Conservation (phyloP, 2,888 invertebrate species). For the Congeria kusceri region DNA sequence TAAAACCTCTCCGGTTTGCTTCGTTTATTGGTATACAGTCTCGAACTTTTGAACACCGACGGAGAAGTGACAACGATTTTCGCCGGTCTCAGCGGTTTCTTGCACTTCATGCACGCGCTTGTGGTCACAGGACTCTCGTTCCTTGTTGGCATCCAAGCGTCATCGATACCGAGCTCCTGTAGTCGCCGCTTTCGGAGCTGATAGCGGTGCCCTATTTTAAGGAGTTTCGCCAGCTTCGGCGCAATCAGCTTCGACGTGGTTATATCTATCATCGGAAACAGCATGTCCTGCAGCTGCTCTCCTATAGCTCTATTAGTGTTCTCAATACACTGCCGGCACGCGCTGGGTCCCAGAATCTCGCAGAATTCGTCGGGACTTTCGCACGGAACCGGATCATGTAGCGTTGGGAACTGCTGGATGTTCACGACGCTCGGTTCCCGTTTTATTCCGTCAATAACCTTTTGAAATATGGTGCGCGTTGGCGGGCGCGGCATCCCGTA, state of each 20-base stretch:
- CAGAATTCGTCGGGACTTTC: conserved; percentile 67
- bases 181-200: conserved; percentile 67
- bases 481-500: conserved; percentile 76
- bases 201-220: conserved; percentile 69
- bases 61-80: conserved; percentile 14
- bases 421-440: conserved; percentile 68
- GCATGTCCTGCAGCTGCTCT: conserved; percentile 72
- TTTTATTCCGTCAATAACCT: conserved; percentile 63
- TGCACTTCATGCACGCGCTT: conserved; percentile 48
- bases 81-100: conserved; percentile 30
- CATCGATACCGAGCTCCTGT: conserved; percentile 64
- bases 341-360: conserved; percentile 75
- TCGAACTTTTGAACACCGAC: neutral
- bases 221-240: conserved; percentile 61
- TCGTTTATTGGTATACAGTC: neutral
- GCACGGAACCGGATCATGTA: conserved; percentile 66
- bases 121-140: conserved; percentile 52
- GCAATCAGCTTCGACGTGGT: conserved; percentile 62
- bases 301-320: conserved; percentile 75
- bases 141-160: conserved; percentile 30
- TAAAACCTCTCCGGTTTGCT: neutral
- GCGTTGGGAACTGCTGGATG: conserved; percentile 57
- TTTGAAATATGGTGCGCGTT: conserved; percentile 62
- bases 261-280: conserved; percentile 73
- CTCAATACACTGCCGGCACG: conserved; percentile 76